Conservation (phyloP, 2,113 vertebrate species). For the Shinisaurus crocodilurus region DNA sequence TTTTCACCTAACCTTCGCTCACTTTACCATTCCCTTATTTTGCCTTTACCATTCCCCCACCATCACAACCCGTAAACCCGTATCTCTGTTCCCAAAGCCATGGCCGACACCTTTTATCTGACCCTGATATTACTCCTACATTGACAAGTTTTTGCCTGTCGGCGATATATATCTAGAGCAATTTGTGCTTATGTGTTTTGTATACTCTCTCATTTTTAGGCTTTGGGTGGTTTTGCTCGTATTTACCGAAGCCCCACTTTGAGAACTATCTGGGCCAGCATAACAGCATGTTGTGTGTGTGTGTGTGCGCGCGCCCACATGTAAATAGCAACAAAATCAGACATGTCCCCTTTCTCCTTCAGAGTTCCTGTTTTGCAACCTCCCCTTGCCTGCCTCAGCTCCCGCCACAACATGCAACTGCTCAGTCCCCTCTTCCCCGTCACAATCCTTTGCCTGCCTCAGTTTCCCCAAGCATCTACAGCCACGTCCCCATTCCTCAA, state of each 20-base stretch:
- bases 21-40: neutral
- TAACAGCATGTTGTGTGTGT: neutral
- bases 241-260: neutral
- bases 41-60: neutral
- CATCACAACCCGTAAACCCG: too few species aligned
- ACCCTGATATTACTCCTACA: neutral
- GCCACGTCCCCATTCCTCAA: neutral
- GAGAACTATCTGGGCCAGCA: too few species aligned
- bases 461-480: neutral
- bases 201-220: too few species aligned
- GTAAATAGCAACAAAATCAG: neutral
- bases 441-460: neutral
- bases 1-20: neutral
- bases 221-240: neutral
- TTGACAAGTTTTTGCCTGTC: neutral
- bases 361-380: neutral
- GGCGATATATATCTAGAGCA: neutral
- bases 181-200: rapidly evolving
- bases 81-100: neutral
- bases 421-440: neutral
- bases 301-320: neutral
- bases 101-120: slow-evolving; percentile 3
- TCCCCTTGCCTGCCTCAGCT: neutral
- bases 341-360: neutral
- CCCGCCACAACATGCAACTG: neutral